Percentiles rank a stretch among this genome's conserved stretches.
These are phyloP conservation scores for Terrapene triunguis DNA, from an alignment of 2,113 vertebrate genomes.

Conservation along the genomic window DNA sequence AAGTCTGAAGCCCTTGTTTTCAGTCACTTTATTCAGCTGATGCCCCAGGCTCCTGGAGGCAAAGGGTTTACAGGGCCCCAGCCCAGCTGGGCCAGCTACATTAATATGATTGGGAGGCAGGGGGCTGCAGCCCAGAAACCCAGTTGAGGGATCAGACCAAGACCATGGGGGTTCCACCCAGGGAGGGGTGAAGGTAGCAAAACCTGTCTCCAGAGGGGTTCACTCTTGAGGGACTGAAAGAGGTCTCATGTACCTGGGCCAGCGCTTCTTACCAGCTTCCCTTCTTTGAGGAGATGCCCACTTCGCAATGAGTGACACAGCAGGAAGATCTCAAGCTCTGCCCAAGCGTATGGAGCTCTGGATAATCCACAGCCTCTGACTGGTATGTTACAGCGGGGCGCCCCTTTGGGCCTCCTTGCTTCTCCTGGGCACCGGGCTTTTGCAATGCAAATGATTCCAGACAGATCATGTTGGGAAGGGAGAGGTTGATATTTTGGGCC, in stretches of 20 bases:
- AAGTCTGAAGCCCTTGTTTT: not conserved
- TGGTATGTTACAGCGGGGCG: accelerated
- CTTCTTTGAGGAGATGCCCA: not conserved
- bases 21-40: not conserved
- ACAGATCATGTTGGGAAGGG: not conserved
- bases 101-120: not conserved
- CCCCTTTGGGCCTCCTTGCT: not conserved
- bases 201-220: not conserved
- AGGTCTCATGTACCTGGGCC: not conserved
- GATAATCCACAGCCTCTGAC: not conserved
- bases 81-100: not conserved
- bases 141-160: not conserved
- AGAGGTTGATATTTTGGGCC: accelerated
- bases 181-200: not conserved
- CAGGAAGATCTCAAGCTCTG: not conserved
- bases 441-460: not conserved
- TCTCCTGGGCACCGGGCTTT: not conserved
- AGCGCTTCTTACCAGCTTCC: not conserved
- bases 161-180: not conserved
- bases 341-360: not conserved
- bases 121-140: not conserved
- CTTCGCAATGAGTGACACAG: not conserved
- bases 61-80: not conserved
- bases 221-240: not conserved
- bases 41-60: not conserved